Conservation (phyloP, 2,797 vertebrate species). For the Pipistrellus kuhlii region DNA sequence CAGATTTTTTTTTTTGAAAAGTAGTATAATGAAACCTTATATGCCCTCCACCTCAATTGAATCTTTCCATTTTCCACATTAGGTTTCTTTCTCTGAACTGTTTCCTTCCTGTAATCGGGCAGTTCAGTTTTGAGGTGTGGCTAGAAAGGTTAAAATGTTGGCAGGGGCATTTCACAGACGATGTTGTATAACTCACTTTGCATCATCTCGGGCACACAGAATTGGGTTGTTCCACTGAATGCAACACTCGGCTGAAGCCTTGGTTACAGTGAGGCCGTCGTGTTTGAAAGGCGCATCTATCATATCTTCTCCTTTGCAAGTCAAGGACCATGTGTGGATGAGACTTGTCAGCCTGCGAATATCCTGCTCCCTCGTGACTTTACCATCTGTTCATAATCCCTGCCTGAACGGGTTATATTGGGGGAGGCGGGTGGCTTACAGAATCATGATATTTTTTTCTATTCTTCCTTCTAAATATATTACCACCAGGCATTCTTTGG, state of each 20-base stretch:
- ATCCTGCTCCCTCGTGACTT: constrained; percentile 39
- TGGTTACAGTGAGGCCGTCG: background rate
- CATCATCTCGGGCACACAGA: background rate
- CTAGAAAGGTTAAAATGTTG: constrained; percentile 12
- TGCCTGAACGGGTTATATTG: background rate
- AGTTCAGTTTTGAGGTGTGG: constrained; percentile 13
- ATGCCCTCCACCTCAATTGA: background rate
- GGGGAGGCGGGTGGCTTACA: background rate
- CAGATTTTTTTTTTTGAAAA: background rate
- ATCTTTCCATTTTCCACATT: background rate
- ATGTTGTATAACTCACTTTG: background rate
- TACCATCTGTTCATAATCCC: constrained; percentile 40
- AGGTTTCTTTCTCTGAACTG: background rate
- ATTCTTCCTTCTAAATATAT: background rate
- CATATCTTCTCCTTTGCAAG: constrained; percentile 45
- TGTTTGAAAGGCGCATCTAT: background rate
- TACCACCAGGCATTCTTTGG: background rate
- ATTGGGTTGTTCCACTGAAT: background rate
- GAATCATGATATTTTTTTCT: background rate
- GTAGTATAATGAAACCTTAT: background rate
- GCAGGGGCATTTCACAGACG: background rate
- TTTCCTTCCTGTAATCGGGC: constrained; percentile 18
- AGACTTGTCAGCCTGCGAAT: background rate
- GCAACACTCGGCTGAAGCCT: background rate
- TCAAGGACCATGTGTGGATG: constrained; percentile 1